phyloP scores from a whole-genome alignment of 2,888 invertebrate genomes.

The Bellardia bayeri region DNA sequence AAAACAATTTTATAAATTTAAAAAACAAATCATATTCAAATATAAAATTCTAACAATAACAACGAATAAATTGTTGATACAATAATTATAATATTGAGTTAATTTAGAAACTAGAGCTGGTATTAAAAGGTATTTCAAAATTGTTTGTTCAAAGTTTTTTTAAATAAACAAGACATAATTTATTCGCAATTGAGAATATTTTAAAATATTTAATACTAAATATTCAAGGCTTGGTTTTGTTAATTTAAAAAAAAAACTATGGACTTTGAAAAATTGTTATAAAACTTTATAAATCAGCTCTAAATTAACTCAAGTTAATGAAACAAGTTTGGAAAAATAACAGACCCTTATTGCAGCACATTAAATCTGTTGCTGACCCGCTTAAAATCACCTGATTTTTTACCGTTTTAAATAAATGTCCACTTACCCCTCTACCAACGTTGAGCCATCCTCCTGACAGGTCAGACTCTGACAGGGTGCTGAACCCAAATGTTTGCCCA shows the following conservation, averaged over 20 bases:
- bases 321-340: too few relatives aligned
- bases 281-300: too few relatives aligned
- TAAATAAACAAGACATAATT: background rate
- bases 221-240: too few relatives aligned
- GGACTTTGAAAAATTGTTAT: too few relatives aligned
- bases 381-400: too few relatives aligned
- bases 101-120: background rate
- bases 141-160: background rate
- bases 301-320: too few relatives aligned
- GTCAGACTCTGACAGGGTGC: conserved; percentile 81
- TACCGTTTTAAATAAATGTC: too few relatives aligned
- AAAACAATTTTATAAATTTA: background rate
- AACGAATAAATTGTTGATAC: background rate
- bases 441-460: conserved; percentile 80
- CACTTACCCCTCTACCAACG: conserved; percentile 82
- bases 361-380: too few relatives aligned
- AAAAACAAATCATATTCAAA: background rate
- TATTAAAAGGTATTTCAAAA: too few relatives aligned
- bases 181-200: conserved; percentile 3
- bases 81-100: background rate
- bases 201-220: too few relatives aligned
- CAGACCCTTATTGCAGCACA: too few relatives aligned
- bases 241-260: too few relatives aligned
- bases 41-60: background rate
- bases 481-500: conserved; percentile 79